A percentile compares a stretch with the other conserved stretches of the same genome.
phyloP scores from a whole-genome alignment of 2,888 invertebrate genomes.

The Papilio protenor region DNA sequence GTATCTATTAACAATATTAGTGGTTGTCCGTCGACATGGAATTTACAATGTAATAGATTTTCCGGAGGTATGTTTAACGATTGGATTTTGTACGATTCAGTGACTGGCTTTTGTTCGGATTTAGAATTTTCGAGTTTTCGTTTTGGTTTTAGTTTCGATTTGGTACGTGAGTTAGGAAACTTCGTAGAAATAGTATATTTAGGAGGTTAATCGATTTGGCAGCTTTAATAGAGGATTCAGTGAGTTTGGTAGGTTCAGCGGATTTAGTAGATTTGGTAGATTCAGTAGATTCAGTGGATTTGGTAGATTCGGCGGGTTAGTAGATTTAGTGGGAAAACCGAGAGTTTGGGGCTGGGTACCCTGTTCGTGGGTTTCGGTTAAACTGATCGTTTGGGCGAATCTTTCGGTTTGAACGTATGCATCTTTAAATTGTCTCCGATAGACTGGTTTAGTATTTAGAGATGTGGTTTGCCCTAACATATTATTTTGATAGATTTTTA shows the following conservation, averaged over 20 bases:
- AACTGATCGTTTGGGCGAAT: neutral
- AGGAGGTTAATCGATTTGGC: neutral
- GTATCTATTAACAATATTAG: neutral
- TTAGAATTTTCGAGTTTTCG: neutral
- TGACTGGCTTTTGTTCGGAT: neutral
- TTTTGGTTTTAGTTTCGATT: neutral
- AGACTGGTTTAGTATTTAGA: neutral
- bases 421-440: conserved; percentile 6
- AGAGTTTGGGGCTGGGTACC: neutral
- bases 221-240: neutral
- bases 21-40: conserved; percentile 3
- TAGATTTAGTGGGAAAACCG: neutral
- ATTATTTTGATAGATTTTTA: neutral
- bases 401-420: neutral
- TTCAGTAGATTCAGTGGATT: neutral
- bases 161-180: neutral
- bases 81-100: neutral
- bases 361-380: neutral
- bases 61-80: neutral
- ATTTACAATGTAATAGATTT: neutral
- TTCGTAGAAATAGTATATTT: neutral
- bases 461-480: neutral
- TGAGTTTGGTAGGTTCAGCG: neutral
- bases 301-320: neutral
- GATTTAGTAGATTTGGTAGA: no score